phyloP scores from a whole-genome alignment of 2,888 invertebrate species.

The Criorhina ranunculi region DNA sequence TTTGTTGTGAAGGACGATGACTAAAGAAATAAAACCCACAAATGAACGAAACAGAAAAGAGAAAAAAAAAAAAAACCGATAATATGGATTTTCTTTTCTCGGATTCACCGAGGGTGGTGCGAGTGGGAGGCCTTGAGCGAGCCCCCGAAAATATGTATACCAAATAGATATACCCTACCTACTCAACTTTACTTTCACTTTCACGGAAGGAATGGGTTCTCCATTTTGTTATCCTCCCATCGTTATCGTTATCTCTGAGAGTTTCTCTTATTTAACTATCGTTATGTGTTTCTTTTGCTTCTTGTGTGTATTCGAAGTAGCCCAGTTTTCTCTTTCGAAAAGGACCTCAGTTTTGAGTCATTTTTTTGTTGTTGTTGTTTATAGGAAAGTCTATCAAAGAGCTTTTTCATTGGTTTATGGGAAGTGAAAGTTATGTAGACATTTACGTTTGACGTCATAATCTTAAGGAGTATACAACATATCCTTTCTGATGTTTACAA shows the following conservation, averaged over 20 bases:
- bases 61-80: slow-evolving; percentile 36
- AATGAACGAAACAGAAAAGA: no score
- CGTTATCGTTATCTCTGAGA: not conserved
- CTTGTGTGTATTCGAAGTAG: slow-evolving; percentile 38
- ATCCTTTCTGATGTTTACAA: not conserved
- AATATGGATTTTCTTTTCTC: slow-evolving; percentile 57
- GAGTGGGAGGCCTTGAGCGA: slow-evolving; percentile 16
- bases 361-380: not conserved
- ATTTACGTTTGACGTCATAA: slow-evolving; percentile 36
- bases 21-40: not conserved
- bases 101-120: not conserved
- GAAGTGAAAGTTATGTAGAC: slow-evolving; percentile 34
- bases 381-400: not conserved
- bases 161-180: not conserved
- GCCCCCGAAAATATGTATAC: slow-evolving; percentile 39
- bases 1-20: slow-evolving; percentile 3
- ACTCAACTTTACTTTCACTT: slow-evolving; percentile 58
- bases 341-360: slow-evolving; percentile 20
- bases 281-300: slow-evolving; percentile 16
- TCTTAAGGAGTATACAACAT: slow-evolving; percentile 6
- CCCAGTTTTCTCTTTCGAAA: slow-evolving; percentile 34
- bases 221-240: slow-evolving; percentile 33
- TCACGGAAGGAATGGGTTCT: slow-evolving; percentile 1
- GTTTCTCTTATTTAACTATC: not conserved
- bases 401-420: slow-evolving; percentile 27